Evolutionary conservation across 2,888 invertebrate genomes (phyloP), one percentile per base, ranked within the genome.

Genomic region (Lamproptera curius): DNA sequence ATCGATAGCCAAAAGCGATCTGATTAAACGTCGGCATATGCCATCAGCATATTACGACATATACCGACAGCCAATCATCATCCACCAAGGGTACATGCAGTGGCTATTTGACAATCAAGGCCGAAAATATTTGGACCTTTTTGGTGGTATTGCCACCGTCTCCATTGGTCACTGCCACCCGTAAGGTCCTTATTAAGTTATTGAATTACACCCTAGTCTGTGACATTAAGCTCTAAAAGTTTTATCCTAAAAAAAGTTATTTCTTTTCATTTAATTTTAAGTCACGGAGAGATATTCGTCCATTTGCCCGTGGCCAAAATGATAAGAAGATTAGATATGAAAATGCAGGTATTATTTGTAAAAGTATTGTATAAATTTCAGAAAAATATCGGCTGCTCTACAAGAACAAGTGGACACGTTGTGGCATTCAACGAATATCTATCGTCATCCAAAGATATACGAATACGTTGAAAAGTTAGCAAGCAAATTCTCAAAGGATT

Each of bases 81-180:
- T 99, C 0, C 92, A 94, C 66, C 94, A 95, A 65, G 98, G 96
- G 0, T 90, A 93, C 66, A 96, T 94, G 92, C 98, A 98, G 77
- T 98, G 95, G 94, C 77, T 98, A 2, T 98, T 92, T 77, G 98
- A 98, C 76, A 91, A 94, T 55, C 89, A 91, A 44, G 97, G 97
- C 2, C 92, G 90, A 55, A 90, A 96, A 61, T 99, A 98, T 76
- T 88, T 99, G 56, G 99, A 99, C 76, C 92, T 99, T 88, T 97
- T 97, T 71, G 98, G 93, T 3, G 99, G 99, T 5, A 98, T 99
- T 61, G 98, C 97, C 11, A 99, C 99, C 0, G 96, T 99, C 33
- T 97, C 97, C 44, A 97, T 98, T 1, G 98, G 98, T 16, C 99
- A 99, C 76, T 97, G 97, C 70, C 99, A 99, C 87, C 98, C 98